phyloP scores from a whole-genome alignment of 2,113 vertebrate genomes.

The Rhinopomastus cyanomelas region DNA sequence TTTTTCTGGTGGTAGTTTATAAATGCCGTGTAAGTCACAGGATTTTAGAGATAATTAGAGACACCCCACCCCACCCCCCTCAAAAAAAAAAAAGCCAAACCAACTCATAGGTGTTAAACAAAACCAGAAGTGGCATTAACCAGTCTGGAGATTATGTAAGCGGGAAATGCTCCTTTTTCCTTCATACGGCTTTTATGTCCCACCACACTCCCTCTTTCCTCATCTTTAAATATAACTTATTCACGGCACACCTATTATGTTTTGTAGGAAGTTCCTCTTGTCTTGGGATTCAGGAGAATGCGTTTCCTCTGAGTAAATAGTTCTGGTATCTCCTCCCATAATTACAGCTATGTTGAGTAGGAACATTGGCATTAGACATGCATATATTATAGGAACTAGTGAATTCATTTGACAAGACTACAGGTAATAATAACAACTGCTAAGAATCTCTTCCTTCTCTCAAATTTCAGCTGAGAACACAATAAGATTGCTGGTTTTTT shows the following conservation, averaged over 20 bases:
- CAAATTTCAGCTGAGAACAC: conserved; percentile 45
- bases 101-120: not conserved
- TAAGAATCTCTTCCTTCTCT: conserved; percentile 40
- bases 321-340: conserved; percentile 58
- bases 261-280: conserved; percentile 53
- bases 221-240: conserved; percentile 29
- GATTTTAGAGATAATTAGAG: not conserved
- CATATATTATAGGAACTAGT: conserved; percentile 49
- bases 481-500: not conserved
- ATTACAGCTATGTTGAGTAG: conserved; percentile 46
- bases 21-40: not conserved
- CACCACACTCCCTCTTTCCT: conserved; percentile 44
- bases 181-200: not conserved
- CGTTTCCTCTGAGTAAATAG: conserved; percentile 70
- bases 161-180: conserved; percentile 35
- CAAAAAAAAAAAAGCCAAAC: not conserved
- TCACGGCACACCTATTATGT: conserved; percentile 46
- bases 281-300: conserved; percentile 35
- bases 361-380: conserved; percentile 35
- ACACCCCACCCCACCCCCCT: not conserved
- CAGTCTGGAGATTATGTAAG: conserved; percentile 7
- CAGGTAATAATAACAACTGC: conserved; percentile 39
- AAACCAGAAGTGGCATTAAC: not conserved
- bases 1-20: not conserved
- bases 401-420: conserved; percentile 41